Conservation (phyloP, 2,888 invertebrate species). For the Drosophila lacicola region DNA sequence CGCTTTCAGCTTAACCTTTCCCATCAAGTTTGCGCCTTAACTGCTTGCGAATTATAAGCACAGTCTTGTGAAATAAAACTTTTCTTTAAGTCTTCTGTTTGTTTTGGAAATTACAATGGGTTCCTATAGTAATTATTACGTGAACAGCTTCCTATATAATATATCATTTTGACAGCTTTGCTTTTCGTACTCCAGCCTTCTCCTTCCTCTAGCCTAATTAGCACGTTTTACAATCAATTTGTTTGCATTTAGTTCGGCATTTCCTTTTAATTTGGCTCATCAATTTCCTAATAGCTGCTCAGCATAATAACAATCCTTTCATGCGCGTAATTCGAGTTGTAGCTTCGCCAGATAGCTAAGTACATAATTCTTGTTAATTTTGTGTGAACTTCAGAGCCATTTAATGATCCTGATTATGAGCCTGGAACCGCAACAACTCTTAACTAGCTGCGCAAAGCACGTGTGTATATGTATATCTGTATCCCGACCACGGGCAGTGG, state of each 20-base stretch:
- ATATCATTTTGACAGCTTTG: neutral
- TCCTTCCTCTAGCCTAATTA: neutral
- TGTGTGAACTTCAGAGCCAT: conserved; percentile 33
- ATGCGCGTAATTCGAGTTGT: conserved; percentile 36
- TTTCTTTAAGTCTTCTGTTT: too few relatives aligned
- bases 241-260: conserved; percentile 17
- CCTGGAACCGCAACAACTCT: neutral
- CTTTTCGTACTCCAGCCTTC: neutral
- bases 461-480: neutral
- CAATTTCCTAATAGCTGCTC: conserved; percentile 57
- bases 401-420: conserved; percentile 44
- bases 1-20: too few relatives aligned
- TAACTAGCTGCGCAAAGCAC: conserved; percentile 20
- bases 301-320: conserved; percentile 59
- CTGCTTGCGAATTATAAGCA: conserved; percentile 4
- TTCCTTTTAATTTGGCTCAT: conserved; percentile 62
- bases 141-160: neutral
- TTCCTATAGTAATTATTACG: neutral
- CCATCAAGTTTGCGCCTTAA: neutral
- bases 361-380: conserved; percentile 64
- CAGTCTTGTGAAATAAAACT: neutral
- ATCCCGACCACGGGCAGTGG: neutral
- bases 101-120: too few relatives aligned
- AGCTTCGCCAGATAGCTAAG: conserved; percentile 38
- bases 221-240: conserved; percentile 27